A percentile compares a stretch with the other conserved stretches of the same genome.
Conservation (phyloP, 2,888 invertebrate species). For the Pharmacophagus antenor region DNA sequence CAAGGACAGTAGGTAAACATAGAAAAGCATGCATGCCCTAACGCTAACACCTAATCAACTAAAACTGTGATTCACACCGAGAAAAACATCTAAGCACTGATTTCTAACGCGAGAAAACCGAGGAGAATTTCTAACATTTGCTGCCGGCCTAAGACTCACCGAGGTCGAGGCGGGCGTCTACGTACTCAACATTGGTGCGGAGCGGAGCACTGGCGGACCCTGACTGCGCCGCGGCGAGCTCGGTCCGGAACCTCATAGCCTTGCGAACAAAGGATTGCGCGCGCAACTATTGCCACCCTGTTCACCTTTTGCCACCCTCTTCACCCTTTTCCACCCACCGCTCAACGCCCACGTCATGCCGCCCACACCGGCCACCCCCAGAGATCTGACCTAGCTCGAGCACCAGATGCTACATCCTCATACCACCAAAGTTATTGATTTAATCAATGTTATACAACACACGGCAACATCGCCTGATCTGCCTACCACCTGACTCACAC, state of each 20-base stretch:
- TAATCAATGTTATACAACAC: conserved; percentile 7
- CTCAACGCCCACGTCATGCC: conserved; percentile 16
- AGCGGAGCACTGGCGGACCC: conserved; percentile 35
- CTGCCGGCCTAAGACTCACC: conserved; percentile 52
- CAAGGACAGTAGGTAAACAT: conserved; percentile 58
- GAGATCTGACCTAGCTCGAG: conserved; percentile 50
- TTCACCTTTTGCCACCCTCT: background rate
- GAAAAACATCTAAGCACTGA: conserved; percentile 60
- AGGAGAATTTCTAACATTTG: conserved; percentile 31
- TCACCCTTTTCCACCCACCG: background rate
- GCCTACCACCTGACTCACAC: background rate
- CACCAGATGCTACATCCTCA: conserved; percentile 35
- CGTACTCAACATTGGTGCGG: conserved; percentile 48
- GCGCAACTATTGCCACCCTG: conserved; percentile 7
- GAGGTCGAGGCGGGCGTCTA: conserved; percentile 47
- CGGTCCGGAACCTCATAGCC: conserved; percentile 3
- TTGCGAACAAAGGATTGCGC: conserved; percentile 26
- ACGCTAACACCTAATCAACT: conserved; percentile 68
- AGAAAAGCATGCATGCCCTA: conserved; percentile 75
- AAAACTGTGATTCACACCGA: conserved; percentile 52
- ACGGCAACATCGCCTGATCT: background rate
- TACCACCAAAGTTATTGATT: conserved; percentile 17
- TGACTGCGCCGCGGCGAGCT: conserved; percentile 25
- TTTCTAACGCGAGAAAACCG: conserved; percentile 42
- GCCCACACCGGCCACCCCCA: conserved; percentile 32